Evolutionary conservation across 2,888 invertebrate species (phyloP).

Genomic region (Mesorhabditis sp.): DNA sequence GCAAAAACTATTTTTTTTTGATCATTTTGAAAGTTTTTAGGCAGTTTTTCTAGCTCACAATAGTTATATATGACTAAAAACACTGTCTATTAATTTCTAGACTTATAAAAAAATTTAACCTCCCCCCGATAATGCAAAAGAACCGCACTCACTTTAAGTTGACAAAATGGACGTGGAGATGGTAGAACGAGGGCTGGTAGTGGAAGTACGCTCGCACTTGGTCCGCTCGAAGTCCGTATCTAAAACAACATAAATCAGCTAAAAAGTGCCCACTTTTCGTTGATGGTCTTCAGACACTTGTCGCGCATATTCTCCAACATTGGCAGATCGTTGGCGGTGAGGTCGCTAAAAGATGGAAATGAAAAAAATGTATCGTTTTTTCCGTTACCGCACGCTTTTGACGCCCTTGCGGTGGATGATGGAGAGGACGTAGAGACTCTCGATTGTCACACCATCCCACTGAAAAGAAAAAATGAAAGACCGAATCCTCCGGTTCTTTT

Average conservation of each 20-base stretch:
- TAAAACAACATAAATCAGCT: not conserved
- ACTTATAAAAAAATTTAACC: too few species aligned
- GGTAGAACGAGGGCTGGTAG: constrained; percentile 87
- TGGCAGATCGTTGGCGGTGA: constrained; percentile 74
- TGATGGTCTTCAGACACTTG: constrained; percentile 74
- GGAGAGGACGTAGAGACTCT: constrained; percentile 80
- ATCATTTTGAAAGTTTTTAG: too few species aligned
- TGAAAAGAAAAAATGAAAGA: not conserved
- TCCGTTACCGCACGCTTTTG: constrained; percentile 70
- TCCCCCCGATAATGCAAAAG: too few species aligned
- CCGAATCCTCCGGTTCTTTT: not conserved
- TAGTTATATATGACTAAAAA: too few species aligned
- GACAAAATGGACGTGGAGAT: constrained; percentile 78
- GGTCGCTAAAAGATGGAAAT: constrained; percentile 63
- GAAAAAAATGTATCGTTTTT: not conserved
- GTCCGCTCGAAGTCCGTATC: constrained; percentile 66
- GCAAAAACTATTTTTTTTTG: too few species aligned
- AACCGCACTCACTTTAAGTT: constrained; percentile 9
- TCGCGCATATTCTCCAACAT: constrained; percentile 77
- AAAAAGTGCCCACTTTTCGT: constrained; percentile 67
- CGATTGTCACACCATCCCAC: constrained; percentile 78
- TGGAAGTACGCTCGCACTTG: constrained; percentile 63
- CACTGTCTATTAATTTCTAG: too few species aligned
- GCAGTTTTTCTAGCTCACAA: too few species aligned
- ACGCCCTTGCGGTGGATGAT: constrained; percentile 74